Evolutionary conservation across 2,888 invertebrate species (phyloP).

Genomic region (Tetragonisca angustula): DNA sequence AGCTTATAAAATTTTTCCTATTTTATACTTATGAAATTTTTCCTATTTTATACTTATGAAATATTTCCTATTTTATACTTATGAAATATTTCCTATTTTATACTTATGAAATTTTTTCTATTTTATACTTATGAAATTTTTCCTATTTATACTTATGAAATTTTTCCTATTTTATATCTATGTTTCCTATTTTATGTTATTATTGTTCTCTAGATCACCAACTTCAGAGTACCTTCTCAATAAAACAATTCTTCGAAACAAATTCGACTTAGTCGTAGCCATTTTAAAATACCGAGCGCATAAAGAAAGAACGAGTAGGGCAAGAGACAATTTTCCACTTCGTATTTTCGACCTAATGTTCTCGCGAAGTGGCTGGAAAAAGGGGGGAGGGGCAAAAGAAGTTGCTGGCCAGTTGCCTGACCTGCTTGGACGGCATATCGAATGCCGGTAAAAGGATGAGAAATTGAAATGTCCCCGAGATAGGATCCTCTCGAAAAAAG

Average conservation of each 20-base stretch:
- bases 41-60: too few relatives aligned
- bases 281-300: neutral
- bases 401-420: constrained; percentile 67
- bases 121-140: too few relatives aligned
- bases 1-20: too few relatives aligned
- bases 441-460: constrained; percentile 68
- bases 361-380: constrained; percentile 49
- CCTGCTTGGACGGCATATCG: constrained; percentile 65
- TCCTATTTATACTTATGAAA: too few relatives aligned
- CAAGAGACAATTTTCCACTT: constrained; percentile 32
- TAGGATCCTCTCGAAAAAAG: neutral
- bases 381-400: constrained; percentile 23
- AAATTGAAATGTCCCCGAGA: constrained; percentile 65
- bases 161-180: too few relatives aligned
- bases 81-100: too few relatives aligned
- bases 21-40: too few relatives aligned
- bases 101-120: too few relatives aligned
- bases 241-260: neutral
- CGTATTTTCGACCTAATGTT: constrained; percentile 54
- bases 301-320: neutral
- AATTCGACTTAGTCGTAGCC: neutral
- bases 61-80: too few relatives aligned
- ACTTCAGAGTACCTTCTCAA: neutral
- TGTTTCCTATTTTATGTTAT: too few relatives aligned
- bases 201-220: neutral